A percentile compares a stretch with the other conserved stretches of the same genome.
phyloP scores from a whole-genome alignment of 1,140 invertebrate genomes.

The Zophobas atratus region DNA sequence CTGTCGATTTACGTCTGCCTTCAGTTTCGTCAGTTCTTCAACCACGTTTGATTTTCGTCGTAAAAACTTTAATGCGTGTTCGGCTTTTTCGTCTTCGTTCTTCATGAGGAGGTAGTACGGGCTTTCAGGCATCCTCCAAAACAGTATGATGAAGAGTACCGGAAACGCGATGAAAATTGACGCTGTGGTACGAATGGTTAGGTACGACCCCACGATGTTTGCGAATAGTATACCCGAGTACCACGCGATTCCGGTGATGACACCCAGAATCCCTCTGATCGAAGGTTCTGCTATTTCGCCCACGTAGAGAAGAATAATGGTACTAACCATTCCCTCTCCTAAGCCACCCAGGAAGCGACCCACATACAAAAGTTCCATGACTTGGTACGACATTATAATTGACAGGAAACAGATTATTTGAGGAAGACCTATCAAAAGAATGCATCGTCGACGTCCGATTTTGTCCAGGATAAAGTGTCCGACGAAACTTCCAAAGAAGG shows the following conservation, averaged over 20 bases:
- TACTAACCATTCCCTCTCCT: conserved; percentile 53
- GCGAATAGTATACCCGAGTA: not conserved
- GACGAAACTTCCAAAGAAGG: no score
- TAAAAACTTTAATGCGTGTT: conserved; percentile 69
- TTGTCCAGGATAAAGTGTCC: no score
- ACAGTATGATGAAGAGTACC: conserved; percentile 64
- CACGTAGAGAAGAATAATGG: conserved; percentile 59
- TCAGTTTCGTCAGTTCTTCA: conserved; percentile 58
- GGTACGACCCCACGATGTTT: not conserved
- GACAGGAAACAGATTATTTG: no score
- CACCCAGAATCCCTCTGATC: conserved; percentile 17
- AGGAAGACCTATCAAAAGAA: no score
- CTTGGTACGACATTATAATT: no score
- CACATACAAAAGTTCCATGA: conserved; percentile 68
- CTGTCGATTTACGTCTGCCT: conserved; percentile 58
- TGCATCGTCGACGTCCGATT: no score
- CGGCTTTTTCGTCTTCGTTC: conserved; percentile 56
- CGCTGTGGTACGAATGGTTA: conserved; percentile 14
- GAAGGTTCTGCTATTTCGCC: conserved; percentile 57
- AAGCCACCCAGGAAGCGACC: conserved; percentile 66
- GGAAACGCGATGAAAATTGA: conserved; percentile 69
- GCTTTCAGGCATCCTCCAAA: conserved; percentile 65
- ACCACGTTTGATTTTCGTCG: conserved; percentile 57
- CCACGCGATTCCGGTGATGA: not conserved
- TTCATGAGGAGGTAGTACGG: conserved; percentile 63